Conservation (phyloP, 1,140 invertebrate genomes). For the Drosophila murphyi region DNA sequence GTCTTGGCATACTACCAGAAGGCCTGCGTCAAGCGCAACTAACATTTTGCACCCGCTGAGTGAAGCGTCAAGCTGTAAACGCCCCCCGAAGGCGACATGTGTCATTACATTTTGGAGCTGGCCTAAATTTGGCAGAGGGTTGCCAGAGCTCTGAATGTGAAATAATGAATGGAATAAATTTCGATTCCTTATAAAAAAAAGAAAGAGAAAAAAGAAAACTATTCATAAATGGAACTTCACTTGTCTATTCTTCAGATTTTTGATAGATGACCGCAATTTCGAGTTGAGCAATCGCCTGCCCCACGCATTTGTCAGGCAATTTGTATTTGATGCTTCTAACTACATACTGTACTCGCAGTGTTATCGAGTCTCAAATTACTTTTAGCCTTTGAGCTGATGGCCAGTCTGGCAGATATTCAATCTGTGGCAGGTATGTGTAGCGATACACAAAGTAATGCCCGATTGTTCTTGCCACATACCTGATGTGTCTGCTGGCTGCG, state of each 20-base stretch:
- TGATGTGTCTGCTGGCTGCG: neutral
- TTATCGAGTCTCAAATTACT: conserved; percentile 39
- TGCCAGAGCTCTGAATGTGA: neutral
- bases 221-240: too few relatives aligned
- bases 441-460: conserved; percentile 5
- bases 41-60: conserved; percentile 58
- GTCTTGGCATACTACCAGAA: conserved; percentile 7
- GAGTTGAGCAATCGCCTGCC: conserved; percentile 26
- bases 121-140: neutral
- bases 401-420: conserved; percentile 49
- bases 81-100: conserved; percentile 48
- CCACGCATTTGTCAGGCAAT: conserved; percentile 32
- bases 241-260: conserved; percentile 1
- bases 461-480: neutral
- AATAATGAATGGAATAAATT: neutral
- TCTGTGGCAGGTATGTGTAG: conserved; percentile 18
- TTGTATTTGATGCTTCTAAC: conserved; percentile 15
- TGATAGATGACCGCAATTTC: conserved; percentile 21
- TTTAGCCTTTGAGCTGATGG: conserved; percentile 47
- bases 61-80: conserved; percentile 41
- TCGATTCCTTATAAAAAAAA: neutral
- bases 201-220: too few relatives aligned
- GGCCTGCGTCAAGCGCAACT: conserved; percentile 1
- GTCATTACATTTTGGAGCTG: conserved; percentile 5
- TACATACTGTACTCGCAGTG: too few relatives aligned